A percentile compares a stretch with the other conserved stretches of the same genome.
These are phyloP conservation scores for Pelagia noctiluca DNA, from an alignment of 30 jellyfish, hydroid and myxozoan species.

Conservation along the genomic window DNA sequence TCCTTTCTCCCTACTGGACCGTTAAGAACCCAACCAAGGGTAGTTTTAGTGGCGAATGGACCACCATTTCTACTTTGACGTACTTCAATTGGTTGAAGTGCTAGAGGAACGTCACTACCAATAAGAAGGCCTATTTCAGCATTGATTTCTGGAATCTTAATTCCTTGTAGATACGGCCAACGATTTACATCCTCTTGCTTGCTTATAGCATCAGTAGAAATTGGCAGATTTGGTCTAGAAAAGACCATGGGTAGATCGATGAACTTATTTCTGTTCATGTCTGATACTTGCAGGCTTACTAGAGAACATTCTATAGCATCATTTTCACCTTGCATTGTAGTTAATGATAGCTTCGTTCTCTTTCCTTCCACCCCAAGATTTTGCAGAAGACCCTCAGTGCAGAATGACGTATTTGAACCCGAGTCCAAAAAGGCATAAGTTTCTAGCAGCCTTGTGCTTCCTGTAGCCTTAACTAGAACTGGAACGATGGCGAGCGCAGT, in stretches of 20 bases:
- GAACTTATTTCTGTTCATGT: conserved; percentile 7
- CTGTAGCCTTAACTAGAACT: conserved; percentile 19
- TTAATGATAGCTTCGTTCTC: neutral
- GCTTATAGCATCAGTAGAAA: conserved; percentile 10
- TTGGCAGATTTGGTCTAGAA: conserved; percentile 41
- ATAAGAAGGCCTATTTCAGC: conserved; percentile 44
- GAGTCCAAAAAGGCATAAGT: conserved; percentile 42
- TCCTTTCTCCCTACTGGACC: conserved; percentile 59
- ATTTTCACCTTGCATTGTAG: conserved; percentile 21
- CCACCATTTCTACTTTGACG: conserved; percentile 22
- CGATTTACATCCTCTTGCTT: conserved; percentile 53
- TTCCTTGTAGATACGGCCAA: conserved; percentile 37
- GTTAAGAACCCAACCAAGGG: conserved; percentile 23
- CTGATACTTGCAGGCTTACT: conserved; percentile 17
- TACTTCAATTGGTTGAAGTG: conserved; percentile 34
- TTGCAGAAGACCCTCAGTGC: conserved; percentile 30
- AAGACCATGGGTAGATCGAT: conserved; percentile 42
- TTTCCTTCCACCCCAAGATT: conserved; percentile 28
- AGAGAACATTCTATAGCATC: neutral
- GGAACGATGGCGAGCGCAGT: conserved; percentile 40
- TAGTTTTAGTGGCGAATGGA: conserved; percentile 6
- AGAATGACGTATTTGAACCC: conserved; percentile 49
- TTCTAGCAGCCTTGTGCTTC: conserved; percentile 15
- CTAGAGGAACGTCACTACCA: conserved; percentile 50
- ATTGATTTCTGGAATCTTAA: neutral